Percentiles rank a stretch among this genome's conserved stretches.
phyloP scores from a whole-genome alignment of 2,113 vertebrate species.

The Pteruthius melanotis region DNA sequence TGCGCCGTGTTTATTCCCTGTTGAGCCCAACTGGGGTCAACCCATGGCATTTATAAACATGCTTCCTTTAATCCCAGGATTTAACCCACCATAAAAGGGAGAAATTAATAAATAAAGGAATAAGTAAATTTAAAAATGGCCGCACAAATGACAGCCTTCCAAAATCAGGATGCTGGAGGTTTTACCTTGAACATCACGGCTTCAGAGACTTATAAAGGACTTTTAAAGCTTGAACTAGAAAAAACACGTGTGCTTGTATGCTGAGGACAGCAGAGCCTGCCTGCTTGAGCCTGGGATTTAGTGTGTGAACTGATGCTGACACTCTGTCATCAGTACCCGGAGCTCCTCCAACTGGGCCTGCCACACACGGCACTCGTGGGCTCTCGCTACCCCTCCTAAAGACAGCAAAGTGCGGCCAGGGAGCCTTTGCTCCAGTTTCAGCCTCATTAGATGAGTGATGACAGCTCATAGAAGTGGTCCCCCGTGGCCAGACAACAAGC shows the following conservation, averaged over 20 bases:
- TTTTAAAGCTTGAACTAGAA: neutral
- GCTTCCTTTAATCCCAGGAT: neutral
- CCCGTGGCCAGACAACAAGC: neutral
- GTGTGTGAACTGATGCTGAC: slow-evolving; percentile 32
- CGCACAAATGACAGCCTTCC: neutral
- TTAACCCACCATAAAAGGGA: neutral
- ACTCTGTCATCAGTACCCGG: slow-evolving; percentile 39
- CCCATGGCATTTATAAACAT: neutral
- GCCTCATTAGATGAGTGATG: slow-evolving; percentile 65
- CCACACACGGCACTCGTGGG: neutral
- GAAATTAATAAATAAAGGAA: neutral
- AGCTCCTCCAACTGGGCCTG: neutral
- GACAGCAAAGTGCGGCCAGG: neutral
- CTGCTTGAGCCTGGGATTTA: slow-evolving; percentile 1
- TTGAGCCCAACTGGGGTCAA: neutral
- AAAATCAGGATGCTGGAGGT: neutral
- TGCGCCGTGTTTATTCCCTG: neutral
- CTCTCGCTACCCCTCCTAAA: slow-evolving; percentile 4
- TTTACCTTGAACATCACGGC: neutral
- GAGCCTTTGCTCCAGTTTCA: slow-evolving; percentile 45
- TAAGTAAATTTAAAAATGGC: neutral
- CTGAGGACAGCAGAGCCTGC: neutral
- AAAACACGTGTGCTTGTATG: neutral
- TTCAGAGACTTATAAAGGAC: neutral
- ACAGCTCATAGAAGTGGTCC: slow-evolving; percentile 43